A percentile compares a stretch with the other conserved stretches of the same genome.
phyloP scores from a whole-genome alignment of 2,888 invertebrate species.

The Agriotes lineatus region DNA sequence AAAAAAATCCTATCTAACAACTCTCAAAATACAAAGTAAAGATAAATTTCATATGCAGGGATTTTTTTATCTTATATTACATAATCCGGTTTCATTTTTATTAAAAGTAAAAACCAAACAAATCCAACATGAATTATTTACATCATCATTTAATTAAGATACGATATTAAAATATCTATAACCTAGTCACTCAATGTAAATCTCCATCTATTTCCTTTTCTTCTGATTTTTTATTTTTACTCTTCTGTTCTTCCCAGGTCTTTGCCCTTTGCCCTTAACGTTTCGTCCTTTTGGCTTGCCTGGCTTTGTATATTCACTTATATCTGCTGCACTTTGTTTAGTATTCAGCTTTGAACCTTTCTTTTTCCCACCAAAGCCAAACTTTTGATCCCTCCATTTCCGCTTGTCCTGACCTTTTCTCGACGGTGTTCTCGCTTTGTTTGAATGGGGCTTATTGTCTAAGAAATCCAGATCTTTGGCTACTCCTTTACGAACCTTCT shows the following conservation, averaged over 20 bases:
- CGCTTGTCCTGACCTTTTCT: constrained; percentile 68
- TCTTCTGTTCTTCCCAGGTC: constrained; percentile 68
- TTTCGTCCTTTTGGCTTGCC: constrained; percentile 53
- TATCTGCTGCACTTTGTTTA: constrained; percentile 79
- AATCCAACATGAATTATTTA: neutral
- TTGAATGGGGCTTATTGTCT: constrained; percentile 64
- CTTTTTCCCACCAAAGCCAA: constrained; percentile 97
- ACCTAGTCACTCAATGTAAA: neutral
- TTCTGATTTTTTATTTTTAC: constrained; percentile 65
- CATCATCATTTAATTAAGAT: neutral
- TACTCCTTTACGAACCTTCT: constrained; percentile 91
- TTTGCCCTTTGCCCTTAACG: constrained; percentile 48
- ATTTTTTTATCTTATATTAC: too few relatives aligned
- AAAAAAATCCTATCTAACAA: too few relatives aligned
- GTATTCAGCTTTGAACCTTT: constrained; percentile 90
- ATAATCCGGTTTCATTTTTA: too few relatives aligned
- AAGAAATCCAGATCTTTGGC: constrained; percentile 85
- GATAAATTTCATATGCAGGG: too few relatives aligned
- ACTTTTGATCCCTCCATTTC: constrained; percentile 84
- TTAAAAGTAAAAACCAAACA: too few relatives aligned
- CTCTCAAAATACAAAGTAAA: too few relatives aligned
- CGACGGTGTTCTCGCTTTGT: constrained; percentile 17
- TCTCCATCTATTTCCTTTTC: constrained; percentile 41
- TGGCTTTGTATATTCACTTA: constrained; percentile 69
- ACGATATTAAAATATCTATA: neutral